Conservation (phyloP, 2,797 vertebrate species). For the Halcyon leucocephala region DNA sequence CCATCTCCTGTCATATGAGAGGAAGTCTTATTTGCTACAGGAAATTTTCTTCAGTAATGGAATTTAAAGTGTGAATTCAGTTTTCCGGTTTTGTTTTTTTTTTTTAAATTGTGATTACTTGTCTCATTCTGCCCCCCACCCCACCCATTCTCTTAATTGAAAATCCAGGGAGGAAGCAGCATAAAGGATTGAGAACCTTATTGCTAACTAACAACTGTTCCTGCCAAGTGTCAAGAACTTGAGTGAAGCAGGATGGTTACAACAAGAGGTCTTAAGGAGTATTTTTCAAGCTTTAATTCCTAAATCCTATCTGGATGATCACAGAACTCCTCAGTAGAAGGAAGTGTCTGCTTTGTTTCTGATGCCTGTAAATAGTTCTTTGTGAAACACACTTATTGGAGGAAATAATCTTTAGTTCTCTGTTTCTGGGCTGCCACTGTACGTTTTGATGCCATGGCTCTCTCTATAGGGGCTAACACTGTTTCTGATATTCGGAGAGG, state of each 20-base stretch:
- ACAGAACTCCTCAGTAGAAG: not conserved
- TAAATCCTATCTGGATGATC: not conserved
- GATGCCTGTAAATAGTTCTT: conserved; percentile 12
- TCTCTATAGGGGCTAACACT: not conserved
- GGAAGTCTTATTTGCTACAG: not conserved
- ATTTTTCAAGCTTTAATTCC: not conserved
- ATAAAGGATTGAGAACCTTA: not conserved
- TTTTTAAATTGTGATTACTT: too few relatives aligned
- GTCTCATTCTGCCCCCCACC: too few relatives aligned
- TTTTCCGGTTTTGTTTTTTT: too few relatives aligned
- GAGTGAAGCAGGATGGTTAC: not conserved
- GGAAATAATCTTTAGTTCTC: not conserved
- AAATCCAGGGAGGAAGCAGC: too few relatives aligned
- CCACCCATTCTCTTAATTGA: too few relatives aligned
- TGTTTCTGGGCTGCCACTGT: not conserved
- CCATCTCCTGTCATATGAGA: not conserved
- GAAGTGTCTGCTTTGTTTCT: not conserved
- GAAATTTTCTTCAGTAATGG: not conserved
- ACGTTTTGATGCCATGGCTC: not conserved
- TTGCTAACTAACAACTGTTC: not conserved
- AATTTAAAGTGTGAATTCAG: not conserved
- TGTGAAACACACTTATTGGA: not conserved
- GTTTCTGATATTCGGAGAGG: not conserved
- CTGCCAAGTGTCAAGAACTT: not conserved
- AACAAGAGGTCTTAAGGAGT: not conserved